Conservation (phyloP, 2,113 vertebrate species). For the Notechis scutatus region DNA sequence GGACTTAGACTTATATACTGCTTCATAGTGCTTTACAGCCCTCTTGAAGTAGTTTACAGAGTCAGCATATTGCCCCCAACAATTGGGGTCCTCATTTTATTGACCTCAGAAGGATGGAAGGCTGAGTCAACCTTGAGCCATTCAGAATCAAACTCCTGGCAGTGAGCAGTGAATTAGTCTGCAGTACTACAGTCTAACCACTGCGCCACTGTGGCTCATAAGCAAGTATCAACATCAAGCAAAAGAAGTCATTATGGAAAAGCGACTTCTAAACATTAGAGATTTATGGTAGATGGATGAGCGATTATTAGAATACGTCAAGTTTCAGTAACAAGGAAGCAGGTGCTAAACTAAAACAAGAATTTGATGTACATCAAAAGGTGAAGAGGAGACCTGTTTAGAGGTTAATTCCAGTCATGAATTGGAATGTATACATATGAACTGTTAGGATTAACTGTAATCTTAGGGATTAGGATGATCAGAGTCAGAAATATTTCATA, state of each 20-base stretch:
- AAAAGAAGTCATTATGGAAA: neutral
- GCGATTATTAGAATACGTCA: neutral
- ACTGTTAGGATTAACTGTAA: neutral
- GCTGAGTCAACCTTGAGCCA: no score
- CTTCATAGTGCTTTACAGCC: no score
- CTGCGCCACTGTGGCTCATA: neutral
- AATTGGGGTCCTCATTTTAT: no score
- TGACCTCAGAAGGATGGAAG: no score
- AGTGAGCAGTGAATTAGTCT: neutral
- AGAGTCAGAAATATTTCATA: neutral
- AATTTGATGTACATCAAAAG: neutral
- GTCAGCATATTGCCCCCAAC: no score
- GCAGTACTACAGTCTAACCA: no score
- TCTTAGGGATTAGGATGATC: neutral
- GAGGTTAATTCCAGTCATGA: neutral
- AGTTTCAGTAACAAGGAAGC: neutral
- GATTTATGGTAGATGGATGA: neutral
- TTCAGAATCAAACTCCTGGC: no score
- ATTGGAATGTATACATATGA: neutral
- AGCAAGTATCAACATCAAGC: neutral
- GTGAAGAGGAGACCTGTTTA: neutral
- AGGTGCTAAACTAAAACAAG: neutral
- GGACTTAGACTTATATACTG: no score
- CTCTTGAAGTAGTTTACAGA: no score
- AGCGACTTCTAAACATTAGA: neutral